Evolutionary conservation across 2,113 vertebrate species (phyloP).

Genomic region (Syngnathoides biaculeatus): DNA sequence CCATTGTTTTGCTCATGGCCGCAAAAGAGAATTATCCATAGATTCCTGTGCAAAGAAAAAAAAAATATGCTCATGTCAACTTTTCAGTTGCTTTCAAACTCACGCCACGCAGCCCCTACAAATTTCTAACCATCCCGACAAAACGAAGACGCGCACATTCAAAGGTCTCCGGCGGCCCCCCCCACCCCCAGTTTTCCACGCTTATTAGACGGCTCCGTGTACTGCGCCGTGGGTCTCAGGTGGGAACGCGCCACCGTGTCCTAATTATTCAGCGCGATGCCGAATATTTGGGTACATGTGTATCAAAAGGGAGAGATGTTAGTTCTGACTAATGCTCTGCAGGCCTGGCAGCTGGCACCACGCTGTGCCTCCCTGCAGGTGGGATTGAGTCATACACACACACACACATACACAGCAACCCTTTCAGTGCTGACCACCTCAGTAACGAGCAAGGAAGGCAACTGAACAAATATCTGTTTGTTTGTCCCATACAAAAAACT

Average conservation of each 20-base stretch:
- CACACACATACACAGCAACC: constrained; percentile 27
- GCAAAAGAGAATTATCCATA: too few relatives aligned
- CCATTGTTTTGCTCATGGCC: too few relatives aligned
- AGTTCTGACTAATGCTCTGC: constrained; percentile 69
- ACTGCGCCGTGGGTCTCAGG: not conserved
- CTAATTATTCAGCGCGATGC: constrained; percentile 54
- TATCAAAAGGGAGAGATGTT: constrained; percentile 48
- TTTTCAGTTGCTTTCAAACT: too few relatives aligned
- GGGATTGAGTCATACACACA: constrained; percentile 64
- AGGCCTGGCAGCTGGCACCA: constrained; percentile 65
- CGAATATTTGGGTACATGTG: constrained; percentile 42
- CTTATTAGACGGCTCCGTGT: not conserved
- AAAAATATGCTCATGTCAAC: too few relatives aligned
- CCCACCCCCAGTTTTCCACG: not conserved
- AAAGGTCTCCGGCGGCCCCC: not conserved
- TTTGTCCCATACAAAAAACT: constrained; percentile 44
- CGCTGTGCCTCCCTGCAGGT: constrained; percentile 65
- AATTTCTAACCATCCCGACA: not conserved
- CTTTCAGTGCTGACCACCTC: constrained; percentile 57
- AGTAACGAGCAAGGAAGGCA: constrained; percentile 42
- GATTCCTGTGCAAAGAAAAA: too few relatives aligned
- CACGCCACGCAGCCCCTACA: too few relatives aligned
- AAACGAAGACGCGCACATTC: not conserved
- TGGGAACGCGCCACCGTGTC: not conserved
- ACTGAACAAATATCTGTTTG: constrained; percentile 55